Evolutionary conservation across 2,797 vertebrate species (phyloP).

Genomic region (Phrynocephalus forsythii): DNA sequence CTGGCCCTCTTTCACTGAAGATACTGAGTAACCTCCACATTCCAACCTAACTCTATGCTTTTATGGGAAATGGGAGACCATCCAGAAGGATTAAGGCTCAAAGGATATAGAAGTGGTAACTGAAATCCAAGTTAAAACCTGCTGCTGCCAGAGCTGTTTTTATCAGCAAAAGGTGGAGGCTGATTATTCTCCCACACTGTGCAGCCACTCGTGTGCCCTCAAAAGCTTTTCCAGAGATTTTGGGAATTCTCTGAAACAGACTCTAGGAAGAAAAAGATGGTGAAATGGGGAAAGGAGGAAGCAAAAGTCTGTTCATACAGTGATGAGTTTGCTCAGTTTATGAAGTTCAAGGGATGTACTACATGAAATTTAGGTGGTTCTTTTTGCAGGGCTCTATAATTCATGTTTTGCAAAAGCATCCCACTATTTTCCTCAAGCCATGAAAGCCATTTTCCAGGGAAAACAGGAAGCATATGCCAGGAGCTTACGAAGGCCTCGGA

Average conservation of each 20-base stretch:
- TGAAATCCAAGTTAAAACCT: neutral
- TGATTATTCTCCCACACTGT: neutral
- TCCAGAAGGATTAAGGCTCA: conserved; percentile 20
- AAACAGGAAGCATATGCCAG: conserved; percentile 35
- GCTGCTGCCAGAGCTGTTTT: neutral
- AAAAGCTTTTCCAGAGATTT: neutral
- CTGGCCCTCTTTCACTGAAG: neutral
- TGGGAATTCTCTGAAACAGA: no score
- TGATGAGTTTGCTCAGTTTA: neutral
- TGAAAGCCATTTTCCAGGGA: conserved; percentile 47
- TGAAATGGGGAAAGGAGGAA: neutral
- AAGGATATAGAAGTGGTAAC: neutral
- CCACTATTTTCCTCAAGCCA: conserved; percentile 44
- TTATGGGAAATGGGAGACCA: neutral
- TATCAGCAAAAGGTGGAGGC: neutral
- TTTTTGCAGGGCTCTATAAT: conserved; percentile 18
- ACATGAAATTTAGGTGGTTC: conserved; percentile 1
- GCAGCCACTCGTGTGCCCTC: neutral
- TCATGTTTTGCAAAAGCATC: conserved; percentile 42
- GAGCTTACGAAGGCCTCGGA: conserved; percentile 96
- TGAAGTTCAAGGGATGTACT: conserved; percentile 36
- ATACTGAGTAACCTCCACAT: neutral
- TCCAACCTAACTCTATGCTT: neutral
- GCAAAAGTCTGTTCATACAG: neutral
- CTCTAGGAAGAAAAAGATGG: neutral